Evolutionary conservation across 2,888 invertebrate genomes (phyloP).

Genomic region (Rhopalosiphum nymphaeae): DNA sequence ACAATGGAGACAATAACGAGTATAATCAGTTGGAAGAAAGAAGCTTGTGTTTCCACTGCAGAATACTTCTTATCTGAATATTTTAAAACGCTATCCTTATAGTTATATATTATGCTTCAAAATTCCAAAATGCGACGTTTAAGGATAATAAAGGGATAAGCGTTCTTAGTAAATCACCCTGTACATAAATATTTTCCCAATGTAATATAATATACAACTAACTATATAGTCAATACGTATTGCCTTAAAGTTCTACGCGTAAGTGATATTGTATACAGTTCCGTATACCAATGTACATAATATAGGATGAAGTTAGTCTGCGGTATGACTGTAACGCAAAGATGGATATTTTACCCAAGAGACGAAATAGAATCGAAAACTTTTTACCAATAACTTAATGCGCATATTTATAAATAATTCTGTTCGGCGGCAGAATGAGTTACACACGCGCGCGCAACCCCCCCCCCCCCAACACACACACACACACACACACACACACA

Average conservation of each 20-base stretch:
- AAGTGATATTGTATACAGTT: neutral
- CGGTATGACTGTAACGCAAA: neutral
- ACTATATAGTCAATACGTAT: neutral
- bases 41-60: too few species aligned
- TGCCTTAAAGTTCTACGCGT: neutral
- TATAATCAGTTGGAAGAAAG: too few species aligned
- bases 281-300: neutral
- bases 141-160: too few species aligned
- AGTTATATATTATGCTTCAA: too few species aligned
- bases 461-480: too few species aligned
- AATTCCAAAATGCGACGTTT: too few species aligned
- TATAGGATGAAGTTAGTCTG: neutral
- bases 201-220: neutral
- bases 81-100: too few species aligned
- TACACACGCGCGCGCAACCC: too few species aligned
- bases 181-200: neutral
- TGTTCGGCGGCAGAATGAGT: neutral
- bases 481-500: neutral
- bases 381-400: constrained; percentile 18
- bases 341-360: neutral
- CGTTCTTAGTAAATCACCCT: neutral
- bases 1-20: too few species aligned
- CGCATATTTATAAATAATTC: neutral
- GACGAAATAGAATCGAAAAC: constrained; percentile 9
- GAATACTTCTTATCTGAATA: too few species aligned